Base-by-base conservation (phyloP, 1,140 invertebrate species). In the Aphaenogaster ashmeadi region DNA sequence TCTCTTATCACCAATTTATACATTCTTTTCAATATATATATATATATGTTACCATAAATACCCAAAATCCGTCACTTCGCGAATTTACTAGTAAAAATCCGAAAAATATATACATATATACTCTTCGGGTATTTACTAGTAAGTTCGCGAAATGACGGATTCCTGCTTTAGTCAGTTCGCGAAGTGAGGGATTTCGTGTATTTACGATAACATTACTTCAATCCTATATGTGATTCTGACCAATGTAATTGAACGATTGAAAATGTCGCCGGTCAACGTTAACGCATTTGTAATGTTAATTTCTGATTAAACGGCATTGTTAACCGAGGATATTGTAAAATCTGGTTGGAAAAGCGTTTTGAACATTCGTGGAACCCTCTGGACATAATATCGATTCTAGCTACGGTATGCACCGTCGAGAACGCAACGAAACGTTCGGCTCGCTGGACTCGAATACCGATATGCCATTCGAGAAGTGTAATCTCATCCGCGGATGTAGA, bases 321-420 rank as follows among this genome's bases (percentile, higher is more conserved):
- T 81, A 72, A 81, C 38, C 38, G 15, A 60, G 27, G 27, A 44
- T 7, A 41, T 60, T 47, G 54, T 52, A 83, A 74, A 83, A 74
- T 83, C 11, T n/a, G 13, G 7, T 60, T 62, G 41, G 56, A 60
- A 84, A 75, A 84, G 54, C 69, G 18, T 84, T 83, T 83, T 72
- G 44, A 58, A 74, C 67, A 74, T 72, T 33, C 27, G 67, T 69
- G 80, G 27, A 72, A 58, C 52, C 52, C 54, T 27, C 38, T 41
- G 54, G 54, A 62, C 69, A 69, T 84, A 71, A 81, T 81, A 84
- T 86, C 74, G 83, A 86, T 86, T 86, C 60, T 50, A 58, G 74
- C 58, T 64, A 47, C 36, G 58, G 47, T 44, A 79, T 64, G 72
- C 58, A 27, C 44, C 47, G 62, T 33, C 83, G 83, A 66, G 74